Base-by-base conservation (phyloP, 2,888 invertebrate species). In the Palloptera scutellata region DNA sequence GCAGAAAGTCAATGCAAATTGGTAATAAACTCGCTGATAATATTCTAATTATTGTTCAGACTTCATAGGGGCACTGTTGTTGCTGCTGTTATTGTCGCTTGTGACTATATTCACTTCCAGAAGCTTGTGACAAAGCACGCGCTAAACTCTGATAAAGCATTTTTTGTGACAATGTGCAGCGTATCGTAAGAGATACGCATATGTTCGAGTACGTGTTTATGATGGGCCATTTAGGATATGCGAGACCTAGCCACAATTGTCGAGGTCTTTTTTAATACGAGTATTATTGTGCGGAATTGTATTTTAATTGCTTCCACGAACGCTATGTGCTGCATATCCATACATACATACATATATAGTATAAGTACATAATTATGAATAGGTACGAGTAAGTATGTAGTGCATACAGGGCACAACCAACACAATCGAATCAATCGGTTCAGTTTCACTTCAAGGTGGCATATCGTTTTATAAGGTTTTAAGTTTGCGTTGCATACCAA, bases 21-120 rank as follows among this genome's bases (percentile, higher is more conserved):
- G 55, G 55, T 57, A 57, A 57, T 57, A 45, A 57, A 45, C 48
- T 43, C n/a, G 48, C 48, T 57, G 55, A 57, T 55, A 55, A 57
- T 48, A 64, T 48, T 64, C 48, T 57, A 64, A 60, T 60, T 60
- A 60, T 30, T 30, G 30, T 30, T 30, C 6, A 30, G 30, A 30
- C 2, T 30, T 30, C 48, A 13, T 12, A n/a, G 3, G 48, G 20
- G 8, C 20, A 19, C 30, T 15, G 10, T 59, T 41, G 17, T 59
- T 17, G 58, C 13, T 48, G 48, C 45, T 48, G 43, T 15, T 11
- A 43, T n/a, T 43, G 40, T n/a, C 5, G 40, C 58, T n/a, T 41
- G 17, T 12, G 41, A 43, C 10, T 4, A 3, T 43, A 17, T 10
- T 15, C 13, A 11, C 5, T 13, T 48, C n/a, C 11, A n/a, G 48